Evolutionary conservation across 2,113 vertebrate genomes (phyloP), one percentile per base, ranked within the genome.

Genomic region (Eudyptes chrysolophus): DNA sequence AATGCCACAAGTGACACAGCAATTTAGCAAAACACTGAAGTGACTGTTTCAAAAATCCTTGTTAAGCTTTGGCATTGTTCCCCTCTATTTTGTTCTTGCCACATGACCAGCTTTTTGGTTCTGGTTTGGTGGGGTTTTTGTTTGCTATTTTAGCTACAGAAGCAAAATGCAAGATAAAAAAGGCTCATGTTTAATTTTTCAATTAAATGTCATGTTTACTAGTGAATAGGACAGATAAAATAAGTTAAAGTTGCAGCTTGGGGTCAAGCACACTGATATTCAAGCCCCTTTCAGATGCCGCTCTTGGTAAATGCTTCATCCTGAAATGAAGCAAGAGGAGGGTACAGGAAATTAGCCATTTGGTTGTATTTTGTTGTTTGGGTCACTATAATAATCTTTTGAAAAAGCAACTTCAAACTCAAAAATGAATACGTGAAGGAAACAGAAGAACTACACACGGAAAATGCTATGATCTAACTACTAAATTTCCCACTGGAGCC

Each of bases 31-130:
- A 98, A 96, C 95, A 97, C 95, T 97, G 93, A 84, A 96, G 89
- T 93, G 93, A 92, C 95, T 95, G 96, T 96, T 97, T 92, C 70
- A 84, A 95, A 97, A 97, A 97, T 94, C 96, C 96, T 95, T 24
- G 92, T 97, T 98, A 97, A 97, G 96, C 96, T 97, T 93, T 97
- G 95, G 93, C 96, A 89, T 95, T 97, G 93, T 98, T 97, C 87
- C 94, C 66, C 36, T 93, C 87, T 94, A 18, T 93, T 97, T 84
- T 96, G 95, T 84, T 83, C 92, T 69, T 1, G 0, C 66, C 97
- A 69, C 93, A 87, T 97, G 97, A 97, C 71, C 86, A 65, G 94
- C 87, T 90, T 96, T 97, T 89, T 96, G 87, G 87, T 88, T 65
- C 75, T 90, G 65, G 85, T 96, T 97, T 95, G 87, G 89, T 88